Base-by-base conservation (phyloP, 2,888 invertebrate genomes). In the Embidobia sp. region DNA sequence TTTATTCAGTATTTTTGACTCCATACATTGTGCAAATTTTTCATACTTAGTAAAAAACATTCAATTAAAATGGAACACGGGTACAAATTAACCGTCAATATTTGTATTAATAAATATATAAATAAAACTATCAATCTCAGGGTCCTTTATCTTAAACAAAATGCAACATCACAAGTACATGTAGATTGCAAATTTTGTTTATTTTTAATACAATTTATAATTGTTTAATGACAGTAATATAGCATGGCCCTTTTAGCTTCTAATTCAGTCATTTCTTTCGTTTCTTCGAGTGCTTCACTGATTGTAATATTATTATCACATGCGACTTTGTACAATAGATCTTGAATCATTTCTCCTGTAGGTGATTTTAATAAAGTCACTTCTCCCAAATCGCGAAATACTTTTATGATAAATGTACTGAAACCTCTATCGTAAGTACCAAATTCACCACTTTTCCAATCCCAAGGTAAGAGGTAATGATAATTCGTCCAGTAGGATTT, bases 371-470 rank as follows among this genome's bases (percentile, higher is more conserved):
- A 87, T 22, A 93, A 90, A 0, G 91, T 90, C 1, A 94, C 93
- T 63, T 93, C 87, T 0, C 94, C 94, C 4, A 96, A 85, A 0
- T 94, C 93, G 0, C 93, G 93, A 87, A 92, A 94, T 0, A 95
- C 91, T 37, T 94, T 91, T 51, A 96, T 94, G 82, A 94, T 92
- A 82, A 94, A 92, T 26, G 64, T 61, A 11, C 92, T 92, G 69
- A 92, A 93, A 3, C 94, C 92, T 0, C 89, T 84, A 70, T 92
- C 92, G 83, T 96, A 96, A 40, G 92, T 92, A 1, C 96, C 96
- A 79, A 92, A 96, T 89, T 96, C 96, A 5, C 94, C 94, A n/a
- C 93, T 93, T 84, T 95, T 95, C 89, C 95, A 96, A 84, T 96
- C 96, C 90, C 93, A 93, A 0, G 95, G 94, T 15, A 95, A 87